Evolutionary conservation across 2,113 vertebrate species (phyloP).

Genomic region (Coreoperca whiteheadi): DNA sequence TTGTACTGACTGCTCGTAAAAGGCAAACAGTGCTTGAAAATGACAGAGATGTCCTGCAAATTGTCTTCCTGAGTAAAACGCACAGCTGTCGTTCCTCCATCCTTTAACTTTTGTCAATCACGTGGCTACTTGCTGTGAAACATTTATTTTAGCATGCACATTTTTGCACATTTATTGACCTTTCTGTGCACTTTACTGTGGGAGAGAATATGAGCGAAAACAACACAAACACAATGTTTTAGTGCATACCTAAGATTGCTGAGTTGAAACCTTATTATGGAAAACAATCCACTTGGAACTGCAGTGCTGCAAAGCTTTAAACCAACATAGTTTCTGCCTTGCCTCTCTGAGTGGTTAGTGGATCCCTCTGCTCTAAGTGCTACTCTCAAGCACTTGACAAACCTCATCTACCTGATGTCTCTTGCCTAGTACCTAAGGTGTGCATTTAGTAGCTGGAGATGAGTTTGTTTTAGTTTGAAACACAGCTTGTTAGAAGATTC

Average conservation of each 20-base stretch:
- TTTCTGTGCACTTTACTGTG: not conserved
- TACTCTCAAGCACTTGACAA: slow-evolving; percentile 29
- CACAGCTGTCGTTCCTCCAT: not conserved
- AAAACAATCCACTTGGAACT: slow-evolving; percentile 6
- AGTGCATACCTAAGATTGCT: not conserved
- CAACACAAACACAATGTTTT: not conserved
- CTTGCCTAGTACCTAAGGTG: not conserved
- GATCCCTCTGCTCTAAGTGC: slow-evolving; percentile 46
- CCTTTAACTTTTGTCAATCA: not conserved
- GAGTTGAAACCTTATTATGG: slow-evolving; percentile 9
- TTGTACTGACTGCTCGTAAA: not conserved
- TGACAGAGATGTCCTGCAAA: not conserved
- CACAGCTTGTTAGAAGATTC: not conserved
- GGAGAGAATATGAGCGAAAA: not conserved
- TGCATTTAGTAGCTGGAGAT: not conserved
- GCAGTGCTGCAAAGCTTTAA: slow-evolving; percentile 14
- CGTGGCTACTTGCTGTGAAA: not conserved
- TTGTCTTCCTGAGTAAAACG: not conserved
- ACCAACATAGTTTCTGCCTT: slow-evolving; percentile 22
- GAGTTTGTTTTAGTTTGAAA: not conserved
- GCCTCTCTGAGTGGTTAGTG: slow-evolving; percentile 29
- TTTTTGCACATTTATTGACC: not conserved
- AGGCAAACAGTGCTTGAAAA: not conserved
- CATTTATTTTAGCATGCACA: not conserved
- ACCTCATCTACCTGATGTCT: slow-evolving; percentile 24